These are phyloP conservation scores for Benitochromis conjunctus DNA, from an alignment of 2,113 vertebrate species.

Conservation along the genomic window DNA sequence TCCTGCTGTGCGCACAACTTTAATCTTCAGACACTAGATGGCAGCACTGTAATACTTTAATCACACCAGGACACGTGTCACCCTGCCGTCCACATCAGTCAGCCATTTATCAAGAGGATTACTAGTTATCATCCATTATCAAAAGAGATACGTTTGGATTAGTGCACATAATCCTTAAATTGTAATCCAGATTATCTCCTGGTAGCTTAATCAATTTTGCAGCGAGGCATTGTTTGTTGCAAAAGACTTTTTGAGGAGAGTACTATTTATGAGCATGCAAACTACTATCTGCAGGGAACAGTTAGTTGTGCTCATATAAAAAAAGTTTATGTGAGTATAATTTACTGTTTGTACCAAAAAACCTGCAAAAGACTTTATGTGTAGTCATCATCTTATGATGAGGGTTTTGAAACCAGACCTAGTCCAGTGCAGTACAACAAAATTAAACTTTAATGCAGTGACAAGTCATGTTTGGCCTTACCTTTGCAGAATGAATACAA, in stretches of 20 bases:
- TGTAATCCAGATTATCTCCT: constrained; percentile 52
- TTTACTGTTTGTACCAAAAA: neutral
- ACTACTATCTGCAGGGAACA: neutral
- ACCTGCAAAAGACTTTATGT: neutral
- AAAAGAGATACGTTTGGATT: constrained; percentile 47
- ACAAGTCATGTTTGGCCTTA: neutral
- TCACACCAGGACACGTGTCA: neutral
- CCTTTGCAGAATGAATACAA: neutral
- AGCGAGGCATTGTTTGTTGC: neutral
- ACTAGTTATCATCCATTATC: constrained; percentile 53
- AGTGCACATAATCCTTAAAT: constrained; percentile 35
- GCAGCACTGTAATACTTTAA: constrained; percentile 25
- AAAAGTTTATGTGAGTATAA: neutral
- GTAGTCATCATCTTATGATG: neutral
- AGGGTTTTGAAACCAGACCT: neutral
- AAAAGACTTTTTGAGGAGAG: neutral
- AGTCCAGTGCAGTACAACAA: neutral
- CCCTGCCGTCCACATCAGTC: neutral
- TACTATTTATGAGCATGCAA: neutral
- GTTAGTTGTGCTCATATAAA: neutral
- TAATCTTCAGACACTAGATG: constrained; percentile 43
- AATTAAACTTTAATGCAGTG: neutral
- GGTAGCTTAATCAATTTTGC: constrained; percentile 31
- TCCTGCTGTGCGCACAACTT: neutral
- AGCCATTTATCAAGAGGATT: constrained; percentile 38